A percentile compares a stretch with the other conserved stretches of the same genome.
phyloP scores from a whole-genome alignment of 2,113 vertebrate genomes.

The Camelus bactrianus region DNA sequence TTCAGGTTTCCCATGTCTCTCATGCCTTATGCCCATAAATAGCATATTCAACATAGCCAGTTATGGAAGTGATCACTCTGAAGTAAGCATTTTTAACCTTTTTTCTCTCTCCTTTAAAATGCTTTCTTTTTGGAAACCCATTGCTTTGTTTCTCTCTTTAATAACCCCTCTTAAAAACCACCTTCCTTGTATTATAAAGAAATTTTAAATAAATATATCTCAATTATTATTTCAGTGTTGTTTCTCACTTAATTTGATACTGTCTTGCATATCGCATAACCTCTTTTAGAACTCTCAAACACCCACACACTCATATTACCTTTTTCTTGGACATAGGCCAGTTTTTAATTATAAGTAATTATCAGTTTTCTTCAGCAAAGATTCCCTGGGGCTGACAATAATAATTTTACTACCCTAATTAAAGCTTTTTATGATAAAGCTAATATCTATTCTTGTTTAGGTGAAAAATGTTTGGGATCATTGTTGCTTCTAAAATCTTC shows the following conservation, averaged over 20 bases:
- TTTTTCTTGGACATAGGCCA: background rate
- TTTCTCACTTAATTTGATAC: background rate
- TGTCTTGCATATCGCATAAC: background rate
- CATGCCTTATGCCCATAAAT: background rate
- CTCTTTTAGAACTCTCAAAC: background rate
- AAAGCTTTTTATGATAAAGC: background rate
- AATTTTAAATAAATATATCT: background rate
- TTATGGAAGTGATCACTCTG: background rate
- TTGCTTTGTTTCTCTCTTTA: background rate
- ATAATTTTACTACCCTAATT: background rate
- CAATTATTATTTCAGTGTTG: background rate
- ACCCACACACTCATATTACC: background rate
- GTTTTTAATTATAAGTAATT: conserved; percentile 26
- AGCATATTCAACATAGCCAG: background rate
- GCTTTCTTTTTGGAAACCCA: background rate
- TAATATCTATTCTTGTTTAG: conserved; percentile 15
- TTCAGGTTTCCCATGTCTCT: background rate
- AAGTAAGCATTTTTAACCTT: background rate
- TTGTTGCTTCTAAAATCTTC: conserved; percentile 6
- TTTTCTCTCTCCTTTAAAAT: background rate
- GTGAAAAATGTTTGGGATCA: background rate
- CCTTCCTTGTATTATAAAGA: background rate
- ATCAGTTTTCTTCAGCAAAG: background rate
- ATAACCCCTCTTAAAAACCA: background rate
- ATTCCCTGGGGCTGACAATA: background rate